Evolutionary conservation across 2,797 vertebrate genomes (phyloP).

Genomic region (Rachycentron canadum): DNA sequence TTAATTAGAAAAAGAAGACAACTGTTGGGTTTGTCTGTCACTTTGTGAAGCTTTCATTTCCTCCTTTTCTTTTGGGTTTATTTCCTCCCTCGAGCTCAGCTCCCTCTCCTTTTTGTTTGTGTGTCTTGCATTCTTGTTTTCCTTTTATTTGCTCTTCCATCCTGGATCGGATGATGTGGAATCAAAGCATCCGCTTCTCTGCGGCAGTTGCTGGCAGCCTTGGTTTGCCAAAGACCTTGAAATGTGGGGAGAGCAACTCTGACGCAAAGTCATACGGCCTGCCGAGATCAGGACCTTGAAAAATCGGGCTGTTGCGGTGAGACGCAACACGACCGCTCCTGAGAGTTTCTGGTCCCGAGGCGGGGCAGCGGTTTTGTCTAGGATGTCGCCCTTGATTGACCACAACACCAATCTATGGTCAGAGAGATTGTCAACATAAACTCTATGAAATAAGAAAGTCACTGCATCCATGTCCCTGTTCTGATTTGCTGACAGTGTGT

Average conservation of each 20-base stretch:
- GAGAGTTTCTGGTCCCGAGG: slow-evolving; percentile 5
- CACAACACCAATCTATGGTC: slow-evolving; percentile 36
- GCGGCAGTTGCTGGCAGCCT: slow-evolving; percentile 36
- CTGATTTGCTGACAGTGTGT: neutral
- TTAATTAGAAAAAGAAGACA: slow-evolving; percentile 36
- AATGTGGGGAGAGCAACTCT: slow-evolving; percentile 46
- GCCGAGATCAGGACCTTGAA: slow-evolving; percentile 50
- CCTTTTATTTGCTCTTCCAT: slow-evolving; percentile 24
- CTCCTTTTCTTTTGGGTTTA: slow-evolving; percentile 18
- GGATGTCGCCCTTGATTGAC: slow-evolving; percentile 40
- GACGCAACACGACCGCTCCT: slow-evolving; percentile 37
- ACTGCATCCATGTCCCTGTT: neutral
- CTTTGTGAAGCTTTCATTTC: slow-evolving; percentile 24
- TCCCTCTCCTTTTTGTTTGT: slow-evolving; percentile 25
- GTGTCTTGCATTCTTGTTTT: slow-evolving; percentile 34
- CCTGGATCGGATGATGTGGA: slow-evolving; percentile 33
- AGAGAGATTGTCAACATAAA: slow-evolving; percentile 19
- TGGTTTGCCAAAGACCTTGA: slow-evolving; percentile 53
- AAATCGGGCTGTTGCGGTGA: slow-evolving; percentile 25
- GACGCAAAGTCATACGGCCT: slow-evolving; percentile 41
- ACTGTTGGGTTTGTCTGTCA: neutral
- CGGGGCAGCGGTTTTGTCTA: slow-evolving; percentile 11
- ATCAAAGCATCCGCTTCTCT: slow-evolving; percentile 41
- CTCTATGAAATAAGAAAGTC: neutral
- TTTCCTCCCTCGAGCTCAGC: slow-evolving; percentile 21